A percentile compares a stretch with the other conserved stretches of the same genome.
Evolutionary conservation across 2,797 vertebrate species (phyloP).

Genomic region (Natrix natrix): DNA sequence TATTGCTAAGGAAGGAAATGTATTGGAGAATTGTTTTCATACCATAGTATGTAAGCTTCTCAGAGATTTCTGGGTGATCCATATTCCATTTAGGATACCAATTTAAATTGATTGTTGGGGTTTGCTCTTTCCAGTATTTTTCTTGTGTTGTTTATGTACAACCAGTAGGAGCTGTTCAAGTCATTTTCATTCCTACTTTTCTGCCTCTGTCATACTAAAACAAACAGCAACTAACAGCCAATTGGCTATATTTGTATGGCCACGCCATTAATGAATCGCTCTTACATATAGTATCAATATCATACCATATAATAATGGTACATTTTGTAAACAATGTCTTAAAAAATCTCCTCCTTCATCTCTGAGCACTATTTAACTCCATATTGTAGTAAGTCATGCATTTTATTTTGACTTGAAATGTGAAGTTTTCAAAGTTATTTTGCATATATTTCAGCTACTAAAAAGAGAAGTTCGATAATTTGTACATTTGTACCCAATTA

Average conservation of each 20-base stretch:
- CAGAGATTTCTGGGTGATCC: background rate
- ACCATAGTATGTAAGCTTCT: background rate
- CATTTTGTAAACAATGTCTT: background rate
- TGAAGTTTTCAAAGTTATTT: background rate
- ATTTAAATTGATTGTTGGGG: background rate
- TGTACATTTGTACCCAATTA: conserved; percentile 11
- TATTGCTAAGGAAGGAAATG: background rate
- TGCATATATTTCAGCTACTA: background rate
- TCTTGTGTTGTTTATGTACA: background rate
- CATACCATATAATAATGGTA: background rate
- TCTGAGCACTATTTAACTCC: background rate
- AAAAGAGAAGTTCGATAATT: background rate
- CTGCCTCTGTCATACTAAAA: background rate
- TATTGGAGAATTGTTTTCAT: background rate
- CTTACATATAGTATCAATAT: background rate
- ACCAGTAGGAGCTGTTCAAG: background rate
- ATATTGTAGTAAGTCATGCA: background rate
- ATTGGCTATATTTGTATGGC: background rate
- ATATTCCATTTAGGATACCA: background rate
- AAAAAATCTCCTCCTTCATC: background rate
- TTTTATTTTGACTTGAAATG: background rate
- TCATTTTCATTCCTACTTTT: background rate
- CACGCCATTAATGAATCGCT: background rate
- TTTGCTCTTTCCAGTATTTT: background rate
- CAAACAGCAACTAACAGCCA: background rate